A percentile compares a stretch with the other conserved stretches of the same genome.
Conservation (phyloP, 2,888 invertebrate genomes). For the Chrysolina oricalcia region DNA sequence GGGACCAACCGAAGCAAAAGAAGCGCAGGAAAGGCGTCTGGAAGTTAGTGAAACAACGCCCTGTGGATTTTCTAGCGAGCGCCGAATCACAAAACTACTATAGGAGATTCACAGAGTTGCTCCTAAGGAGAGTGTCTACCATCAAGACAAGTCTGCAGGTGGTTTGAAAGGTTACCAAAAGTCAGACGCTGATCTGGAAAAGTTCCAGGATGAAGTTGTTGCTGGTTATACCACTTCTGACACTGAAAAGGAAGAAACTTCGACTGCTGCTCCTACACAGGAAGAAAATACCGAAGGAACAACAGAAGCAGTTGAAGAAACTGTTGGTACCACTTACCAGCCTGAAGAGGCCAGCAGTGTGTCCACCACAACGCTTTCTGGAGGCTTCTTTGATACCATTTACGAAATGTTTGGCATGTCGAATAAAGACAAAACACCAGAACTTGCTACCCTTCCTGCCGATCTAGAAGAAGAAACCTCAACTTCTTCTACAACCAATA, state of each 20-base stretch:
- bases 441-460: slow-evolving; percentile 23
- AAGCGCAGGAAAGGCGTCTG: slow-evolving; percentile 81
- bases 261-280: slow-evolving; percentile 2
- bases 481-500: slow-evolving; percentile 53
- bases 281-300: background rate
- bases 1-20: slow-evolving; percentile 58
- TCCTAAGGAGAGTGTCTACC: slow-evolving; percentile 23
- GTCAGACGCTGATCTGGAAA: slow-evolving; percentile 23
- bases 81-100: slow-evolving; percentile 87
- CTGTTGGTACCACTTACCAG: background rate
- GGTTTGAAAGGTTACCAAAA: slow-evolving; percentile 70
- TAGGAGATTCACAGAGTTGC: slow-evolving; percentile 34
- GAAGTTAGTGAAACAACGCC: slow-evolving; percentile 81
- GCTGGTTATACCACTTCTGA: slow-evolving; percentile 68
- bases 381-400: slow-evolving; percentile 64
- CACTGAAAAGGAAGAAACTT: background rate
- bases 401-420: slow-evolving; percentile 69
- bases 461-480: slow-evolving; percentile 35
- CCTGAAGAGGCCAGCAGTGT: slow-evolving; percentile 2
- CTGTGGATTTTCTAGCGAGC: slow-evolving; percentile 81
- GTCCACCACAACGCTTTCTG: slow-evolving; percentile 44
- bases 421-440: slow-evolving; percentile 43
- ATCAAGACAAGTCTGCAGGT: slow-evolving; percentile 25
- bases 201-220: slow-evolving; percentile 39
- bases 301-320: slow-evolving; percentile 15